Conservation (phyloP, 1,140 invertebrate species). For the Coenobita brevimanus region DNA sequence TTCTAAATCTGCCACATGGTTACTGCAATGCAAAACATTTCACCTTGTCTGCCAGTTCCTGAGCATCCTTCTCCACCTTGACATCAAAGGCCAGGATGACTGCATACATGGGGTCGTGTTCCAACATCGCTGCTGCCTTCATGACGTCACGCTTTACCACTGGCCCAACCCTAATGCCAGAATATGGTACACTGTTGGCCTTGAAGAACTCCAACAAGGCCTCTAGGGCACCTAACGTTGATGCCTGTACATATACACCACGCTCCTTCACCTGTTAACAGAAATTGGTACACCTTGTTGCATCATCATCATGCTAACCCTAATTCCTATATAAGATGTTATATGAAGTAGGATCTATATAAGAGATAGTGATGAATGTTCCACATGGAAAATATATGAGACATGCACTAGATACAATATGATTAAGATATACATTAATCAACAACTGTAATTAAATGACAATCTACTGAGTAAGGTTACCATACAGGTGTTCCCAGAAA, state of each 20-base stretch:
- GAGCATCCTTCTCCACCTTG: slow-evolving; percentile 97
- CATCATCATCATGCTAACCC: too few relatives aligned
- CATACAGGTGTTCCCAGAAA: too few relatives aligned
- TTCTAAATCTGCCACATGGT: too few relatives aligned
- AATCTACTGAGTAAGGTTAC: too few relatives aligned
- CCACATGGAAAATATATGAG: too few relatives aligned
- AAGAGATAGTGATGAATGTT: too few relatives aligned
- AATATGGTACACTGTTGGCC: slow-evolving; percentile 92
- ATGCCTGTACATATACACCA: slow-evolving; percentile 99
- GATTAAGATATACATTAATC: too few relatives aligned
- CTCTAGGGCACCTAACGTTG: slow-evolving; percentile 97
- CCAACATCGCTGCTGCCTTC: slow-evolving; percentile 99
- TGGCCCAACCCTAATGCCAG: slow-evolving; percentile 97
- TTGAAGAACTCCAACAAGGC: slow-evolving; percentile 96
- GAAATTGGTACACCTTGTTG: too few relatives aligned
- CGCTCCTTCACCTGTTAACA: slow-evolving; percentile 76
- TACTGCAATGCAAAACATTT: slow-evolving; percentile 87
- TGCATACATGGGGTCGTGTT: slow-evolving; percentile 97
- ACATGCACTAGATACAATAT: too few relatives aligned
- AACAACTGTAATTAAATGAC: too few relatives aligned
- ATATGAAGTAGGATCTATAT: too few relatives aligned
- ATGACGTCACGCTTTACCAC: slow-evolving; percentile 99
- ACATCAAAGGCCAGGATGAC: slow-evolving; percentile 99
- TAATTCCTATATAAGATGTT: too few relatives aligned
- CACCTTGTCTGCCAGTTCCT: slow-evolving; percentile 94